A percentile compares a stretch with the other conserved stretches of the same genome.
These are phyloP conservation scores for Lethenteron reissneri DNA, from an alignment of 2,113 vertebrate genomes.

Conservation along the genomic window DNA sequence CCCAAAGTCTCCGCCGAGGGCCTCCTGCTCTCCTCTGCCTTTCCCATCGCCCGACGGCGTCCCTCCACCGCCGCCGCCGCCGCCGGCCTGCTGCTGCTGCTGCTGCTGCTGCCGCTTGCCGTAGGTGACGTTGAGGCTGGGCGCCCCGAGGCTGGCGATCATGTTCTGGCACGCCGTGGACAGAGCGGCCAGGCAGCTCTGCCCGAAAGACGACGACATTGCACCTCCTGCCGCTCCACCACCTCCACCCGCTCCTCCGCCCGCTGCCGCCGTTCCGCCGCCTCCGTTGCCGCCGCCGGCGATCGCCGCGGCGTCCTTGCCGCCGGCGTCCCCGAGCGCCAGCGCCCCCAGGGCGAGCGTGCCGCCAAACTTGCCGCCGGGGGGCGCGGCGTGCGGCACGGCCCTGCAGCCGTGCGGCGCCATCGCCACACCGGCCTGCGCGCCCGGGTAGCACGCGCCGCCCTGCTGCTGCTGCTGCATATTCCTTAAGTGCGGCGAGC, in stretches of 20 bases:
- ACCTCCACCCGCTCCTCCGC: background rate
- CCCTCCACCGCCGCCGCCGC: too few species aligned
- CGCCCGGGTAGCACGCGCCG: background rate
- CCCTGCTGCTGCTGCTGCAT: background rate
- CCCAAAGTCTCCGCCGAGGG: too few species aligned
- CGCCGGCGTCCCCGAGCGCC: background rate
- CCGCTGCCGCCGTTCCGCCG: background rate
- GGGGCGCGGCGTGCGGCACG: background rate
- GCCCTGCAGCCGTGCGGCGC: background rate
- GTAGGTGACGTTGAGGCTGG: constrained; percentile 98
- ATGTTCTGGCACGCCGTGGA: constrained; percentile 98
- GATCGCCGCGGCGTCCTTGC: background rate
- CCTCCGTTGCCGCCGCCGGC: background rate
- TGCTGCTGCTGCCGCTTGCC: constrained; percentile 39
- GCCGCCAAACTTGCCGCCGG: background rate
- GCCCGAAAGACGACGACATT: constrained; percentile 32
- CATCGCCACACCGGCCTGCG: background rate
- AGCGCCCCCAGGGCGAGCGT: background rate
- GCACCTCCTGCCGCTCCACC: background rate
- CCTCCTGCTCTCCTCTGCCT: too few species aligned
- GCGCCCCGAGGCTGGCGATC: constrained; percentile 90
- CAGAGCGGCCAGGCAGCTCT: constrained; percentile 91
- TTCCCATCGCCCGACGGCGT: too few species aligned
- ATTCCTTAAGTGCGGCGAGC: background rate
- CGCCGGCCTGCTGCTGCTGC: too few species aligned